A percentile compares a stretch with the other conserved stretches of the same genome.
These are phyloP conservation scores for Corythoichthys haematopterus DNA, from an alignment of 2,113 vertebrate species.

Conservation along the genomic window DNA sequence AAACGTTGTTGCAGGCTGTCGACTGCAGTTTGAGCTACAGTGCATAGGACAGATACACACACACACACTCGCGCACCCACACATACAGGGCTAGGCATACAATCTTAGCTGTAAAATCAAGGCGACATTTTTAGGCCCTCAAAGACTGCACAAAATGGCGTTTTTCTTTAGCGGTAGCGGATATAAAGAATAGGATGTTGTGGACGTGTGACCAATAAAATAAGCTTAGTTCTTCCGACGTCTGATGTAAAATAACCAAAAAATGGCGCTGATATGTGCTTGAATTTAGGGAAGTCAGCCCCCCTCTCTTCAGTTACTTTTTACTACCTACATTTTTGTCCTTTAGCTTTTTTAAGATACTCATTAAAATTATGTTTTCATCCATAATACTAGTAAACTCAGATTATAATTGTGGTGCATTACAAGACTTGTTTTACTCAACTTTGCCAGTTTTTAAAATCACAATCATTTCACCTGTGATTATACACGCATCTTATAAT, in stretches of 20 bases:
- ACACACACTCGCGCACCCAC: slow-evolving; percentile 7
- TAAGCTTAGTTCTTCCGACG: slow-evolving; percentile 34
- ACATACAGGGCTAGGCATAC: slow-evolving; percentile 7
- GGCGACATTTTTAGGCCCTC: slow-evolving; percentile 41
- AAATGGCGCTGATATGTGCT: slow-evolving; percentile 10
- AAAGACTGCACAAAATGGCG: slow-evolving; percentile 29
- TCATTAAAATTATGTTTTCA: neutral
- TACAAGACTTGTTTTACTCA: neutral
- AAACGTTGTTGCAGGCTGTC: slow-evolving; percentile 39
- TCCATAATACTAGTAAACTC: neutral
- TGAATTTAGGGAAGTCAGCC: slow-evolving; percentile 2
- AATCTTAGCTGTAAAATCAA: slow-evolving; percentile 50
- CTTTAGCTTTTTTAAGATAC: neutral
- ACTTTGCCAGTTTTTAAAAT: neutral
- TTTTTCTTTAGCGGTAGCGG: slow-evolving; percentile 24
- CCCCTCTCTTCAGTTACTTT: slow-evolving; percentile 3
- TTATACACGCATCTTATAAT: neutral
- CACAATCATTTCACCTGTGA: neutral
- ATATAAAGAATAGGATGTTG: slow-evolving; percentile 44
- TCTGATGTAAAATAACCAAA: slow-evolving; percentile 18
- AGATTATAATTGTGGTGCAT: neutral
- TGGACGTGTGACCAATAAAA: slow-evolving; percentile 41
- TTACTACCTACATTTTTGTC: neutral
- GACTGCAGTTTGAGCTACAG: slow-evolving; percentile 37
- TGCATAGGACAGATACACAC: slow-evolving; percentile 21